phyloP scores from a whole-genome alignment of 2,113 vertebrate species.

The Ptyas mucosa region DNA sequence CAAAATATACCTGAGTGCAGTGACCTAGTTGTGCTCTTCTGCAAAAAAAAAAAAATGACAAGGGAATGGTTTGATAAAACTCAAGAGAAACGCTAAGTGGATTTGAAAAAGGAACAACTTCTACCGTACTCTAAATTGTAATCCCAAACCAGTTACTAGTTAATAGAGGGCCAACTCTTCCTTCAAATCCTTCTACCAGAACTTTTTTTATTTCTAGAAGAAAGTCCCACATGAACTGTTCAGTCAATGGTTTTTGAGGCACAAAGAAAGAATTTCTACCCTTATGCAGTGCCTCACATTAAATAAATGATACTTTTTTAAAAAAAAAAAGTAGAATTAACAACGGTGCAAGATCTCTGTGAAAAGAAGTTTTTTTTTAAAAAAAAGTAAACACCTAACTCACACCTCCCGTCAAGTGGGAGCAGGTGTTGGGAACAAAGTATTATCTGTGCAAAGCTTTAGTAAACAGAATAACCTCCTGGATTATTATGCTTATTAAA shows the following conservation, averaged over 20 bases:
- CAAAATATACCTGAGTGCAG: rapidly evolving
- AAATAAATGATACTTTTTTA: background rate
- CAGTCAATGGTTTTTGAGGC: background rate
- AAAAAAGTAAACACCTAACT: background rate
- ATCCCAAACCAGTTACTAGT: slow-evolving; percentile 31
- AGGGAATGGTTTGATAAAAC: slow-evolving; percentile 9
- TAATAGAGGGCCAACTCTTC: slow-evolving; percentile 23
- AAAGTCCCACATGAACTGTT: background rate
- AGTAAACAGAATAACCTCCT: background rate
- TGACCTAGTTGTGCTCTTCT: slow-evolving; percentile 16
- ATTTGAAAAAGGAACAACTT: background rate
- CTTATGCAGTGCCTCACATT: background rate
- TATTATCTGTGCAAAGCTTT: background rate
- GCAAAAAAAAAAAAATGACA: background rate
- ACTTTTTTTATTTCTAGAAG: background rate
- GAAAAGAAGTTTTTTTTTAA: background rate
- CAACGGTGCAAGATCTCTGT: background rate
- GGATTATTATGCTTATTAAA: background rate
- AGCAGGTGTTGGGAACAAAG: background rate
- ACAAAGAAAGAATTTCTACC: background rate
- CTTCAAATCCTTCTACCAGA: slow-evolving; percentile 41
- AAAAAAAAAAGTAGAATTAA: background rate
- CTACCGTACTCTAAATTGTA: background rate
- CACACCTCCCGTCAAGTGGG: background rate
- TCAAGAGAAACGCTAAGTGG: background rate